These are phyloP conservation scores for Sebastes diploproa DNA, from an alignment of 2,797 vertebrate genomes.

Conservation along the genomic window DNA sequence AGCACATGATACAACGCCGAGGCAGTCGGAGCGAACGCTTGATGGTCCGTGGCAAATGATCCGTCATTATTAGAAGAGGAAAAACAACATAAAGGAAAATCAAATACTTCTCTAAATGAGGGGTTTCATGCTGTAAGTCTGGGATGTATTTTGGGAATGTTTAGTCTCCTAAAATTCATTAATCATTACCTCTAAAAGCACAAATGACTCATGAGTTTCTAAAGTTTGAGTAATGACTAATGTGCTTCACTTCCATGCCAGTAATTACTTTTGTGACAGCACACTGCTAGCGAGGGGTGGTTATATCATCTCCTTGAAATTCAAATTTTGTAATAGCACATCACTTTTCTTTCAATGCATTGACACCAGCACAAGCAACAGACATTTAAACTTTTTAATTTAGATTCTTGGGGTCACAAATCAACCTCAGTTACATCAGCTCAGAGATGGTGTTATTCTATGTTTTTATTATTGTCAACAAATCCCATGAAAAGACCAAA, in stretches of 20 bases:
- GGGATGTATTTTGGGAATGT: conserved; percentile 5
- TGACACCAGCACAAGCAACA: not conserved
- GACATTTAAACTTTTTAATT: not conserved
- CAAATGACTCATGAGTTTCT: not conserved
- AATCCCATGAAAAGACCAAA: not conserved
- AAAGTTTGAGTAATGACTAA: not conserved
- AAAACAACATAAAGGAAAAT: not conserved
- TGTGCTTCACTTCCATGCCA: not conserved
- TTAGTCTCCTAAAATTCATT: conserved; percentile 12
- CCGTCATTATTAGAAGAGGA: conserved; percentile 34
- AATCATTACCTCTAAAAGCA: not conserved
- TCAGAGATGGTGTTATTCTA: not conserved
- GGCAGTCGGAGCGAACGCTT: not conserved
- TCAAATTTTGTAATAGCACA: not conserved
- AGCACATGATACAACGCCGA: conserved; percentile 17
- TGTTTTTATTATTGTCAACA: not conserved
- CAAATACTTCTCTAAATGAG: conserved; percentile 19
- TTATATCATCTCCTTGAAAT: not conserved
- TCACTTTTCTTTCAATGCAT: not conserved
- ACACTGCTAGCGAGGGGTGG: not conserved
- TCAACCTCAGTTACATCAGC: not conserved
- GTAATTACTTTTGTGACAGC: not conserved
- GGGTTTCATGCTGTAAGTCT: conserved; percentile 8
- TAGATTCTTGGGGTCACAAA: not conserved
- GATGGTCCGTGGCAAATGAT: conserved; percentile 56